phyloP scores from a whole-genome alignment of 2,113 vertebrate genomes.

The Fulmarus glacialis region DNA sequence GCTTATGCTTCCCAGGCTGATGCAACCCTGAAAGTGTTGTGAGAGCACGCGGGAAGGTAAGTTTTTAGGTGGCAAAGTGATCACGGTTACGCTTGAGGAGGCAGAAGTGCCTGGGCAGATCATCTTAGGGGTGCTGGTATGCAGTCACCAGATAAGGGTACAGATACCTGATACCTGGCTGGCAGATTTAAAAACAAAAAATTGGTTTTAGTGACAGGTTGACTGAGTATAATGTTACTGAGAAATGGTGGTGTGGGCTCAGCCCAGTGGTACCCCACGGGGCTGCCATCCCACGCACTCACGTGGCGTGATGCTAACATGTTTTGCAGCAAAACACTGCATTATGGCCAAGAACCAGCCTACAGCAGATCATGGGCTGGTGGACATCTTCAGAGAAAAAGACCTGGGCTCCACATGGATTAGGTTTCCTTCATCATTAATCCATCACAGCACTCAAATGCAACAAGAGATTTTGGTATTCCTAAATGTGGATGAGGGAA shows the following conservation, averaged over 20 bases:
- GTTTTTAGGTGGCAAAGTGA: not conserved
- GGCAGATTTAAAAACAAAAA: not conserved
- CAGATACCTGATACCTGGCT: not conserved
- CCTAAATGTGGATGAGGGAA: not conserved
- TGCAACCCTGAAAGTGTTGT: not conserved
- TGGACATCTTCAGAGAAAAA: not conserved
- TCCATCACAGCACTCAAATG: not conserved
- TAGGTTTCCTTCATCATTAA: not conserved
- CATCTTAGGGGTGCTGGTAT: not conserved
- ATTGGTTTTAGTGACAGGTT: not conserved
- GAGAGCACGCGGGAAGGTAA: not conserved
- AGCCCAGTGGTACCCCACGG: not conserved
- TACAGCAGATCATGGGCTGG: not conserved
- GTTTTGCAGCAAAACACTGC: not conserved
- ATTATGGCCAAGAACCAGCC: not conserved
- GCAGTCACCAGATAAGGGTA: not conserved
- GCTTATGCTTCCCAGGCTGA: not conserved
- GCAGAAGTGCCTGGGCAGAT: not conserved
- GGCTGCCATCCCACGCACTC: not conserved
- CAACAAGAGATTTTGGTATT: not conserved
- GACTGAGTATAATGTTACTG: not conserved
- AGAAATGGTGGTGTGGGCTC: not conserved
- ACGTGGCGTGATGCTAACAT: accelerated
- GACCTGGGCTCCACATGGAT: not conserved
- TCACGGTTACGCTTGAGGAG: not conserved